Conservation (phyloP, 2,888 invertebrate species). For the Pemphredon lugubris region DNA sequence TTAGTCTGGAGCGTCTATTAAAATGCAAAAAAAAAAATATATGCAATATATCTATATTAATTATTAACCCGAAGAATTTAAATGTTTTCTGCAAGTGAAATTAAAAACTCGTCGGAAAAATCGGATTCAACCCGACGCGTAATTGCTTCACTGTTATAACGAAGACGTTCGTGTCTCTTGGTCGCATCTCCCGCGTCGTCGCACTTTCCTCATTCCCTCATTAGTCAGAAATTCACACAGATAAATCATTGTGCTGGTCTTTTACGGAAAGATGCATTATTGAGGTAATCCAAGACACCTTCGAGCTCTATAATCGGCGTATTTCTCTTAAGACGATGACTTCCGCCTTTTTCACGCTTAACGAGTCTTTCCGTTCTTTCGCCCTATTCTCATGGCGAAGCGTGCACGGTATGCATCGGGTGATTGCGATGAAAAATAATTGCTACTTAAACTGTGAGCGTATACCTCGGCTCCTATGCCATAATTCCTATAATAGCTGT, state of each 20-base stretch:
- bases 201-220: slow-evolving; percentile 10
- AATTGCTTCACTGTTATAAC: slow-evolving; percentile 32
- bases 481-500: slow-evolving; percentile 39
- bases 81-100: background rate
- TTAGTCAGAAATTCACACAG: slow-evolving; percentile 28
- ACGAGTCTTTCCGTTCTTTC: slow-evolving; percentile 43
- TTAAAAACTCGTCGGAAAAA: no score
- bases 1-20: no score
- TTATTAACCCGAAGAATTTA: background rate
- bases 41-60: no score
- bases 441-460: slow-evolving; percentile 40
- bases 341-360: slow-evolving; percentile 44
- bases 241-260: slow-evolving; percentile 10
- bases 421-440: slow-evolving; percentile 32
- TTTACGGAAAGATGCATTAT: background rate
- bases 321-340: slow-evolving; percentile 24
- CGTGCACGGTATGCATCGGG: slow-evolving; percentile 12
- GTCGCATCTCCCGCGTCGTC: background rate
- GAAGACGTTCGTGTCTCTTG: slow-evolving; percentile 11
- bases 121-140: slow-evolving; percentile 13
- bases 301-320: slow-evolving; percentile 16
- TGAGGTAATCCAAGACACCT: background rate
- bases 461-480: slow-evolving; percentile 22
- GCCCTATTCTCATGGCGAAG: slow-evolving; percentile 28
- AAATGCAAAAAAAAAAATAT: no score